Evolutionary conservation across 1,140 invertebrate genomes (phyloP), one percentile per base, ranked within the genome.

Genomic region (Sarcophaga bullata): DNA sequence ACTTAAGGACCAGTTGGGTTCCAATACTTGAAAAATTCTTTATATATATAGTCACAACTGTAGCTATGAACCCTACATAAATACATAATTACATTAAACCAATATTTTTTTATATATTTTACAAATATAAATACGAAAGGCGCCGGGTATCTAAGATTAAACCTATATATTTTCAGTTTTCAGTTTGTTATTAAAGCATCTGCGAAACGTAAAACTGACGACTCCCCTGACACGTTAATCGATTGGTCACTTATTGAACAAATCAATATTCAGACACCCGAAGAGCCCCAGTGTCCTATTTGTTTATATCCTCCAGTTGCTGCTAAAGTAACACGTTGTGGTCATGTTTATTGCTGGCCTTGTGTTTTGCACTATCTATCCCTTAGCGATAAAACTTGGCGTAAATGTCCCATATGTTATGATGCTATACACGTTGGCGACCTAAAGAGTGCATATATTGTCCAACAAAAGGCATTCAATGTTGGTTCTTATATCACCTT

Each of bases 311-410:
- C 92, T 73, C 97, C 97, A 46, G 91, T 94, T 81, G 95, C 96
- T 84, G 97, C 95, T 5, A 97, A 98, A 91, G 97, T 99, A 87
- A 98, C 97, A 0, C 93, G 94, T 50, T 99, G 98, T 91, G 98
- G 98, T 37, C 98, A 99, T 90, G 94, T 98, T 82, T 99, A 96
- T 88, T 99, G 98, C 90, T 99, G 97, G 96, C 92, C 97, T 0
- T 99, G 98, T 88, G 94, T 98, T 85, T 92, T 99, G 25, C 98
- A 98, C 90, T 99, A 99, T 91, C 91, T 98, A 82, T 93, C 95
- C 17, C 90, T 97, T 3, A 95, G 94, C 72, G 96, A 98, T 86
- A 95, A 91, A 91, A 87, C 92, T 75, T 93, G 93, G 93, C 90
- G 94, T 84, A 93, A 94, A 87, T 98, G 97, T 91, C 97, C 97